Evolutionary conservation across 2,113 vertebrate species (phyloP).

Genomic region (Psephotus haematonotus): DNA sequence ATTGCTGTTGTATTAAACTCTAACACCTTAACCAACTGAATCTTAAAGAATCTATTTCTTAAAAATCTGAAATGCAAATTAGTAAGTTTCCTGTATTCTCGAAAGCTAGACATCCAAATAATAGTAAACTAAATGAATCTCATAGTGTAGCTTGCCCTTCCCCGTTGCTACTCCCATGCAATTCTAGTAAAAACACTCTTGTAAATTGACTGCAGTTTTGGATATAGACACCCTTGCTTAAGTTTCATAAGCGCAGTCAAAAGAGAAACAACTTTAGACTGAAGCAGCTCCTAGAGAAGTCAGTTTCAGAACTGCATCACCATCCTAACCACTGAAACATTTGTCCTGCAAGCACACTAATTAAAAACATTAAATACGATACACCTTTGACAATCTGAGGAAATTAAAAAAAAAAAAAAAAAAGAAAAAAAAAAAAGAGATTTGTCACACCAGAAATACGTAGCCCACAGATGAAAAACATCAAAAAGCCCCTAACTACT

Average conservation of each 20-base stretch:
- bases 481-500: neutral
- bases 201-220: neutral
- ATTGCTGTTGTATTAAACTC: neutral
- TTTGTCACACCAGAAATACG: neutral
- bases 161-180: neutral
- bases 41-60: neutral
- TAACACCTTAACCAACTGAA: neutral
- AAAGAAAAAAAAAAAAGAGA: neutral
- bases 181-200: neutral
- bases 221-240: neutral
- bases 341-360: neutral
- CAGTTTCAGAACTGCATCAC: neutral
- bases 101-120: neutral
- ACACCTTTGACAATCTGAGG: neutral
- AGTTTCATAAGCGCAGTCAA: neutral
- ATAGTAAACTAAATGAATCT: neutral
- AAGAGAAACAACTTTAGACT: neutral
- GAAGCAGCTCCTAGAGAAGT: neutral
- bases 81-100: neutral
- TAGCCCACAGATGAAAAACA: neutral
- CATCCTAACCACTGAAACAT: neutral
- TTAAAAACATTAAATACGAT: neutral
- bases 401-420: neutral
- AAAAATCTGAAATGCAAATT: neutral
- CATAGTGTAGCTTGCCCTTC: neutral